A percentile compares a stretch with the other conserved stretches of the same genome.
Evolutionary conservation across 2,888 invertebrate genomes (phyloP).

Genomic region (Agrenia bidenticulata): DNA sequence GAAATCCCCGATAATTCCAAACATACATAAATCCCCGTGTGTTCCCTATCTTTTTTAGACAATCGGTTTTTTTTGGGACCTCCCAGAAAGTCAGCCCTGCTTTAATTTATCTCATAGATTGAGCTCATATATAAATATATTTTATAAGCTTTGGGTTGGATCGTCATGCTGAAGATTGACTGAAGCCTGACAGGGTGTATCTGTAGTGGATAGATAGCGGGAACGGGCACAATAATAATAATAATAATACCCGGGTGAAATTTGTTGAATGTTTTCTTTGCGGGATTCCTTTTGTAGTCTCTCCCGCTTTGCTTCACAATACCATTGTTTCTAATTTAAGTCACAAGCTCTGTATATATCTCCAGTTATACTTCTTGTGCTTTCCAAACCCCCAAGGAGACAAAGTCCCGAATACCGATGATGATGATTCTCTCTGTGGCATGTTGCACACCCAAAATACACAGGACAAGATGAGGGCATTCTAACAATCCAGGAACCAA

Average conservation of each 20-base stretch:
- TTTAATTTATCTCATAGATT: background rate
- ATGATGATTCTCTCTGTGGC: background rate
- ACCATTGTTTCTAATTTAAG: slow-evolving; percentile 5
- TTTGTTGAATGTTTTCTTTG: slow-evolving; percentile 17
- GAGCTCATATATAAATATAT: background rate
- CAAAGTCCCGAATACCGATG: slow-evolving; percentile 5
- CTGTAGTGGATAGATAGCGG: too few species aligned
- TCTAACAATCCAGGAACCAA: background rate
- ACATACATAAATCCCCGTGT: too few species aligned
- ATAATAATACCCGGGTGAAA: background rate
- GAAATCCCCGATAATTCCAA: too few species aligned
- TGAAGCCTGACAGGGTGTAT: too few species aligned
- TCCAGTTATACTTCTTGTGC: too few species aligned
- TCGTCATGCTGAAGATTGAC: background rate
- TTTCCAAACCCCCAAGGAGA: background rate
- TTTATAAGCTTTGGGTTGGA: background rate
- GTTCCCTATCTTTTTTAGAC: too few species aligned
- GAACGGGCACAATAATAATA: too few species aligned
- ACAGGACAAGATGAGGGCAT: background rate
- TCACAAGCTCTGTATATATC: slow-evolving; percentile 2
- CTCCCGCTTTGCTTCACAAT: background rate
- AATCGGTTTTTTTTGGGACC: background rate
- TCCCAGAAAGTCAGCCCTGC: too few species aligned
- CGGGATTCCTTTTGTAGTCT: slow-evolving; percentile 10
- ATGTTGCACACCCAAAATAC: background rate